These are phyloP conservation scores for Megatriorchis doriae DNA, from an alignment of 2,113 vertebrate genomes.

Conservation along the genomic window DNA sequence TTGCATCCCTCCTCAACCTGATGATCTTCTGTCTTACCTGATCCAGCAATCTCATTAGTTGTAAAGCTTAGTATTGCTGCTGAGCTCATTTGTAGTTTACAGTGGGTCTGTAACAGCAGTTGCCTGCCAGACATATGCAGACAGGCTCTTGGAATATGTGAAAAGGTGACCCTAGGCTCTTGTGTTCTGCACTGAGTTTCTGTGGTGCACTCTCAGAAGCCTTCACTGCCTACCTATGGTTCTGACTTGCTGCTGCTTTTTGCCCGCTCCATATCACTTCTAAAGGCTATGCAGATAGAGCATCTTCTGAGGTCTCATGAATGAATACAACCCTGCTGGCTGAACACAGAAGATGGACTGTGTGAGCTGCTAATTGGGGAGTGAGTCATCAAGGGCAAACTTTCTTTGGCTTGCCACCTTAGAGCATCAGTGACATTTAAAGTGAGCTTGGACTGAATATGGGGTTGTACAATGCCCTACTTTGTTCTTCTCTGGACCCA, in stretches of 20 bases:
- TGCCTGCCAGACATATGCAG: background rate
- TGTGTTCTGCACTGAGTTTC: background rate
- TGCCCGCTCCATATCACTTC: background rate
- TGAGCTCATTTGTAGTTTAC: background rate
- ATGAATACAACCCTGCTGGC: background rate
- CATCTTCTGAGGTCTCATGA: background rate
- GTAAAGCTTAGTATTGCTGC: background rate
- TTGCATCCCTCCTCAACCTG: background rate
- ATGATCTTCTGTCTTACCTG: background rate
- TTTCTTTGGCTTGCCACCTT: background rate
- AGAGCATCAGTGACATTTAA: background rate
- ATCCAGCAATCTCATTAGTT: background rate
- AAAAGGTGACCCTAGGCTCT: background rate
- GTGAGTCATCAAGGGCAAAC: background rate
- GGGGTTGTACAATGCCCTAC: too few species aligned
- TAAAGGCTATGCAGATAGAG: background rate
- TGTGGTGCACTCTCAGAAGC: background rate
- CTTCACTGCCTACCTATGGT: fast-evolving
- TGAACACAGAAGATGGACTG: background rate
- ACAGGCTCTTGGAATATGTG: background rate
- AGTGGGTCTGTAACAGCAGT: background rate
- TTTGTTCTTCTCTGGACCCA: background rate
- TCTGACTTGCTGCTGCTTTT: background rate
- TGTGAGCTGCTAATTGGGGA: background rate
- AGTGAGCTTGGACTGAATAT: background rate